Evolutionary conservation across 2,888 invertebrate genomes (phyloP).

Genomic region (Gibbula magus): DNA sequence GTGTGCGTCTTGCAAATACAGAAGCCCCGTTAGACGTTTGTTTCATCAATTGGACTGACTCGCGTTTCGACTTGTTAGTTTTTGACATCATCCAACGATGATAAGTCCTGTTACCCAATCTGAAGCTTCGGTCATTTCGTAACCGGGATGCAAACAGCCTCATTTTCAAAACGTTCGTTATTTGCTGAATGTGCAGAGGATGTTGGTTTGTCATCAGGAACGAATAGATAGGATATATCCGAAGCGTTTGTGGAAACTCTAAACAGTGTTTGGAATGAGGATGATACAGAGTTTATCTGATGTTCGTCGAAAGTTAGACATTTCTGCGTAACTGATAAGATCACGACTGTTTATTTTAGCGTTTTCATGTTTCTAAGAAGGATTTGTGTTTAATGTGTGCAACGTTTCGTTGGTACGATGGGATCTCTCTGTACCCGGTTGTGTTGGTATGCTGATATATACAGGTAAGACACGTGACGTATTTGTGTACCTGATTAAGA

Average conservation of each 20-base stretch:
- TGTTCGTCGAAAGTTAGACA: too few relatives aligned
- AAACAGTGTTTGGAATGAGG: too few relatives aligned
- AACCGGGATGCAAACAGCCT: neutral
- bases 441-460: slow-evolving; percentile 8
- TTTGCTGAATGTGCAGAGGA: too few relatives aligned
- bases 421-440: neutral
- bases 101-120: neutral
- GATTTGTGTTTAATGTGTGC: neutral
- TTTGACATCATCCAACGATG: neutral
- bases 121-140: neutral
- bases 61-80: neutral
- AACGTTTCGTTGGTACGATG: neutral
- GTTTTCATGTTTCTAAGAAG: too few relatives aligned
- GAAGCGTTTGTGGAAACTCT: too few relatives aligned
- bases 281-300: too few relatives aligned
- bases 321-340: too few relatives aligned
- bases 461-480: neutral
- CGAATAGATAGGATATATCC: too few relatives aligned
- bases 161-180: neutral
- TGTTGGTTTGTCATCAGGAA: too few relatives aligned
- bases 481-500: neutral
- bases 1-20: neutral
- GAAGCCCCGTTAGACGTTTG: neutral
- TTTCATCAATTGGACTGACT: neutral
- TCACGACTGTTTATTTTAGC: too few relatives aligned